A percentile compares a stretch with the other conserved stretches of the same genome.
phyloP scores from a whole-genome alignment of 1,140 invertebrate genomes.

The Olivierus martensii region DNA sequence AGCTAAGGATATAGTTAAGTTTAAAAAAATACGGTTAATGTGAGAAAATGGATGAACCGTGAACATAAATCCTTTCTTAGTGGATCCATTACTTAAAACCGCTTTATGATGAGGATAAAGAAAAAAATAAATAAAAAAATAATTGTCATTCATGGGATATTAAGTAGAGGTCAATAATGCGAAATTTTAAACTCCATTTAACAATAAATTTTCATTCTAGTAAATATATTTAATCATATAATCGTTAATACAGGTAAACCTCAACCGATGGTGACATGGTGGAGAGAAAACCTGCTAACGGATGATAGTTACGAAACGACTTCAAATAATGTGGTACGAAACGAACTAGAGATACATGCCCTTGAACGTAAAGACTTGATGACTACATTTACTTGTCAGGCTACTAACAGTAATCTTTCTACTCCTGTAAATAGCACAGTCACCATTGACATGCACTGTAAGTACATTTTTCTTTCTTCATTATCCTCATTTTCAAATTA shows the following conservation, averaged over 20 bases:
- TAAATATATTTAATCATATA: conserved; percentile 59
- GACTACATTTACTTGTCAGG: conserved; percentile 57
- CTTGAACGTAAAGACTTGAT: conserved; percentile 64
- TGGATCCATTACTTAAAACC: background rate
- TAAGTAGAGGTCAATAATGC: background rate
- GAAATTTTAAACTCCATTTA: background rate
- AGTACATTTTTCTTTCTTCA: conserved; percentile 11
- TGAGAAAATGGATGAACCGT: no score
- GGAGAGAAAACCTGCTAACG: conserved; percentile 47
- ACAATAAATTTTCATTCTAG: conserved; percentile 56
- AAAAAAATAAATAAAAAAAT: background rate
- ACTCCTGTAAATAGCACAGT: conserved; percentile 22
- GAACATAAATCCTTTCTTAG: background rate
- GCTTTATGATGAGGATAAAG: background rate
- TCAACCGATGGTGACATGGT: conserved; percentile 61
- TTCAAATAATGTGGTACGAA: conserved; percentile 42
- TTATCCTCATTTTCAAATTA: no score
- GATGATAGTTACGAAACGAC: conserved; percentile 47
- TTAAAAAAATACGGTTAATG: no score
- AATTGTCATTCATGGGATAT: background rate
- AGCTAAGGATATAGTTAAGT: no score
- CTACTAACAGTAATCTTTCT: conserved; percentile 26
- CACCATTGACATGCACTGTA: conserved; percentile 26
- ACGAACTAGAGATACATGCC: conserved; percentile 56
- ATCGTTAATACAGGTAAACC: conserved; percentile 61